These are phyloP conservation scores for Phasianus colchicus DNA, from an alignment of 2,113 vertebrate genomes.

Conservation along the genomic window DNA sequence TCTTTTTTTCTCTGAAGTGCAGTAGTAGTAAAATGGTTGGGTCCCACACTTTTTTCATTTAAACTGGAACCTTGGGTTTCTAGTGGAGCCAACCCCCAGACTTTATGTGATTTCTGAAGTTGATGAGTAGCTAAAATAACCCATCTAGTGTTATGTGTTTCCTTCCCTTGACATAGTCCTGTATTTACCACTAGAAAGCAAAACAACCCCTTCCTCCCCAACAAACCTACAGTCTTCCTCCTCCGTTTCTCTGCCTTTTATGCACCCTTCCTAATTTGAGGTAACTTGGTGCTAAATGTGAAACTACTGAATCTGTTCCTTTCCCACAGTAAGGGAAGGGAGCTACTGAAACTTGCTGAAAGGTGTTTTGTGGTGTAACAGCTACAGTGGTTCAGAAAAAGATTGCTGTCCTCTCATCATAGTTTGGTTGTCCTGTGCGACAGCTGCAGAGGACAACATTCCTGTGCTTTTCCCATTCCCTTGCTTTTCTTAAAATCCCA, in stretches of 20 bases:
- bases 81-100: not conserved
- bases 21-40: not conserved
- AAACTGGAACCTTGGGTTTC: not conserved
- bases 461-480: not conserved
- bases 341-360: not conserved
- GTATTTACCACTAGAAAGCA: not conserved
- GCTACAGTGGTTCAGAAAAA: too few species aligned
- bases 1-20: not conserved
- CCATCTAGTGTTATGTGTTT: not conserved
- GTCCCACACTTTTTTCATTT: not conserved
- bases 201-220: too few species aligned
- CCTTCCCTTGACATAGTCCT: not conserved
- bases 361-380: not conserved
- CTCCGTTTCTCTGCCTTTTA: not conserved
- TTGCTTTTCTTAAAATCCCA: not conserved
- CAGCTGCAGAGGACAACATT: not conserved
- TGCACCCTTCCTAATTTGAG: not conserved
- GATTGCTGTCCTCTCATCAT: not conserved
- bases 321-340: not conserved
- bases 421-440: not conserved
- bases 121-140: not conserved
- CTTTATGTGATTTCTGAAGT: not conserved
- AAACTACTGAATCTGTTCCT: not conserved
- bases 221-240: not conserved
- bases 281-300: not conserved